These are phyloP conservation scores for Nixonia krombeini DNA, from an alignment of 1,140 invertebrate genomes.

Conservation along the genomic window DNA sequence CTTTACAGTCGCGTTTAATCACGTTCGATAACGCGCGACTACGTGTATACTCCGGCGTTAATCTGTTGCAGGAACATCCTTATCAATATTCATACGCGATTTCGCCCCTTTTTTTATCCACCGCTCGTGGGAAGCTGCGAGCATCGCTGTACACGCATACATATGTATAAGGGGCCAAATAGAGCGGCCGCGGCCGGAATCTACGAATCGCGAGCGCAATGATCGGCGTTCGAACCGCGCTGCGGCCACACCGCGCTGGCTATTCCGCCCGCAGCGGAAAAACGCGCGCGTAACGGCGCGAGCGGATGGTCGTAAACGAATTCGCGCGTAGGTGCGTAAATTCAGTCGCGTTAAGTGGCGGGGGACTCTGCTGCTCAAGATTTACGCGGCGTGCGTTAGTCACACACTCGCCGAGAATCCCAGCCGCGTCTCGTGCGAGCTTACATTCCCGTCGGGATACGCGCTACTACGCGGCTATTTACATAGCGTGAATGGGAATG, in stretches of 20 bases:
- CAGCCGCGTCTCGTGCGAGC: slow-evolving; percentile 35
- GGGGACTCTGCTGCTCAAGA: slow-evolving; percentile 41
- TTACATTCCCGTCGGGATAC: neutral
- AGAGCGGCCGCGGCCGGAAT: too few relatives aligned
- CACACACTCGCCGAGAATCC: slow-evolving; percentile 20
- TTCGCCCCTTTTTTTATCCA: too few relatives aligned
- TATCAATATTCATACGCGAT: too few relatives aligned
- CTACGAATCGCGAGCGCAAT: neutral
- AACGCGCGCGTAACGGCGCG: slow-evolving; percentile 26
- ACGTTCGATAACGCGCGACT: too few relatives aligned
- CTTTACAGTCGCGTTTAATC: too few relatives aligned
- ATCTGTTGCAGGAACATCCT: too few relatives aligned
- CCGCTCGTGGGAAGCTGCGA: too few relatives aligned
- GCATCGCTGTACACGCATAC: too few relatives aligned
- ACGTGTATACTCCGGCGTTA: too few relatives aligned
- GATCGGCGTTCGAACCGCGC: neutral
- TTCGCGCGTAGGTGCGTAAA: slow-evolving; percentile 44
- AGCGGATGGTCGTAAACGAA: slow-evolving; percentile 46
- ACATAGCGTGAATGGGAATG: slow-evolving; percentile 8
- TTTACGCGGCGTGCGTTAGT: slow-evolving; percentile 30
- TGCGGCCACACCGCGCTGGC: too few relatives aligned
- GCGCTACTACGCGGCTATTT: neutral
- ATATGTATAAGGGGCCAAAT: too few relatives aligned
- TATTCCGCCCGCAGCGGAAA: too few relatives aligned
- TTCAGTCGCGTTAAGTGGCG: slow-evolving; percentile 36